Conservation (phyloP, 2,113 vertebrate species). For the Setophaga kirtlandii region DNA sequence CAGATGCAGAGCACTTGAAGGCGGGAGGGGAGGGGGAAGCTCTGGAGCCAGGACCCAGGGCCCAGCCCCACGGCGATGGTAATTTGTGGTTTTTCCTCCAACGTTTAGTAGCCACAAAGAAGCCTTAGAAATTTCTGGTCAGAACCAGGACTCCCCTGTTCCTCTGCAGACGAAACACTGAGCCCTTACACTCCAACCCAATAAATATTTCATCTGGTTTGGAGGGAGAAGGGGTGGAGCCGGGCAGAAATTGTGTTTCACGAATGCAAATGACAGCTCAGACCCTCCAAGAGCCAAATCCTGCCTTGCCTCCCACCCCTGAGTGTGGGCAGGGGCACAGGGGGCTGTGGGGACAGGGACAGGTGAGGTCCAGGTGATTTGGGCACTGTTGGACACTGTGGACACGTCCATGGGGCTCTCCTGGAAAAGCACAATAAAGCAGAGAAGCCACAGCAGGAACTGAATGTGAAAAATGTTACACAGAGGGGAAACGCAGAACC, state of each 20-base stretch:
- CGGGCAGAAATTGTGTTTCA: slow-evolving; percentile 35
- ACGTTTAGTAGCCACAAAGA: slow-evolving; percentile 88
- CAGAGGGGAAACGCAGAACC: not conserved
- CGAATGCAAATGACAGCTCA: slow-evolving; percentile 1
- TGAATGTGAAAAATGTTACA: fast-evolving
- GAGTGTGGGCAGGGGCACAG: fast-evolving
- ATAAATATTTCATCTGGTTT: slow-evolving; percentile 76
- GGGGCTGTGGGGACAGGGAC: not conserved
- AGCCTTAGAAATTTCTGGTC: slow-evolving; percentile 83
- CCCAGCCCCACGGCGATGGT: slow-evolving; percentile 82
- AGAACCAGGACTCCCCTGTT: slow-evolving; percentile 76
- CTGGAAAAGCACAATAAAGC: not conserved
- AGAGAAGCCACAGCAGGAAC: not conserved
- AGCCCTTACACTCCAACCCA: slow-evolving; percentile 69
- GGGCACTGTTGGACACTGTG: not conserved
- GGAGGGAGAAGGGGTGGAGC: slow-evolving; percentile 45
- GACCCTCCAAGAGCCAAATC: not conserved
- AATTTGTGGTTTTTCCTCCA: slow-evolving; percentile 92
- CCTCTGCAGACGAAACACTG: slow-evolving; percentile 78
- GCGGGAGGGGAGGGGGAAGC: slow-evolving; percentile 42
- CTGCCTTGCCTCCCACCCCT: not conserved
- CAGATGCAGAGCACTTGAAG: slow-evolving; percentile 81
- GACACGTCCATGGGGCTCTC: fast-evolving
- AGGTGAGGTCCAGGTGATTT: not conserved
- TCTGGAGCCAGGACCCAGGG: slow-evolving; percentile 74